phyloP scores from a whole-genome alignment of 2,888 invertebrate genomes.

The Synergus itoensis region DNA sequence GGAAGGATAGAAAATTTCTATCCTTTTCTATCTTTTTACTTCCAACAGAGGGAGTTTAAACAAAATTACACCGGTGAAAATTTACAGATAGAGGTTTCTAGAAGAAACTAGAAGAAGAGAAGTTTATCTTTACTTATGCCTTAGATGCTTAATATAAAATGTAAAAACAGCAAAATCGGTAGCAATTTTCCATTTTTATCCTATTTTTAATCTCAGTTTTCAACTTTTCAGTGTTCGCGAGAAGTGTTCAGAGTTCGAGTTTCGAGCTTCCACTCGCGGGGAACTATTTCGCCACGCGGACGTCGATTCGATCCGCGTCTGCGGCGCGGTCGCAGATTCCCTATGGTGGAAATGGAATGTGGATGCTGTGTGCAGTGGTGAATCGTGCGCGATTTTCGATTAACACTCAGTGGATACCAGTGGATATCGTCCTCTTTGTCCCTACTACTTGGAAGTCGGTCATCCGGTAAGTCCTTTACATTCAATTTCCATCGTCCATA shows the following conservation, averaged over 20 bases:
- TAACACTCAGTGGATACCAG: slow-evolving; percentile 40
- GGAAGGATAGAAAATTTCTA: too few relatives aligned
- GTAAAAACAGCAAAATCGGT: too few relatives aligned
- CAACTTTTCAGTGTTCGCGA: slow-evolving; percentile 1
- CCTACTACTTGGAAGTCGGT: slow-evolving; percentile 8
- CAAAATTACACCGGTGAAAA: too few relatives aligned
- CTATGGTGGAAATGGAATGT: slow-evolving; percentile 72
- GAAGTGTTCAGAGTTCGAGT: neutral
- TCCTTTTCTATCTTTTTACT: too few relatives aligned
- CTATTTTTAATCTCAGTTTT: neutral
- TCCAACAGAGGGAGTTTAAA: too few relatives aligned
- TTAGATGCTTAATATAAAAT: too few relatives aligned
- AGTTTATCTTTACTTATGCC: too few relatives aligned
- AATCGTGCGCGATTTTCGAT: slow-evolving; percentile 65
- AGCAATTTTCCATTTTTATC: too few relatives aligned
- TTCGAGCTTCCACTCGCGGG: neutral
- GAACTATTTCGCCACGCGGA: slow-evolving; percentile 35
- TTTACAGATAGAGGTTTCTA: too few relatives aligned
- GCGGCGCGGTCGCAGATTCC: slow-evolving; percentile 68
- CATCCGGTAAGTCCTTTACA: slow-evolving; percentile 44
- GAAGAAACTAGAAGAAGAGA: too few relatives aligned
- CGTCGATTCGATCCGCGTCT: slow-evolving; percentile 8
- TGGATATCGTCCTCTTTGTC: slow-evolving; percentile 11
- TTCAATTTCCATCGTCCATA: slow-evolving; percentile 39
- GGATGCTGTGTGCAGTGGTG: slow-evolving; percentile 69